Evolutionary conservation across 2,888 invertebrate genomes (phyloP).

Genomic region (Epinotia brunnichana): DNA sequence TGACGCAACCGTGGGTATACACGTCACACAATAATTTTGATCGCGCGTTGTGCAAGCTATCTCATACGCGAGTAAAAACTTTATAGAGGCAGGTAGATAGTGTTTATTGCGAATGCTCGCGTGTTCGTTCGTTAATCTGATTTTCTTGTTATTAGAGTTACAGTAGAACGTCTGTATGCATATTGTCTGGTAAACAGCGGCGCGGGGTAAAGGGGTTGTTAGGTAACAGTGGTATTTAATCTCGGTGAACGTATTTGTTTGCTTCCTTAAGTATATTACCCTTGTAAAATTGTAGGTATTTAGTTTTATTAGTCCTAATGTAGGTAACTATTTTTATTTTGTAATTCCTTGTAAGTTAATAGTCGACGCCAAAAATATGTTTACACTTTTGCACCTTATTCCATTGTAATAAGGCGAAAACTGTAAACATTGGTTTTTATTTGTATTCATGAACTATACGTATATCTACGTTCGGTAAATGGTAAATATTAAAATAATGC

Average conservation of each 20-base stretch:
- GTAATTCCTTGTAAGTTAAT: no score
- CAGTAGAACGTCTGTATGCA: constrained; percentile 46
- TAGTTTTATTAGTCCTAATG: no score
- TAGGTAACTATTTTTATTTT: no score
- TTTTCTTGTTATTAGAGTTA: constrained; percentile 57
- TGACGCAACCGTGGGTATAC: constrained; percentile 73
- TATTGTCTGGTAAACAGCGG: constrained; percentile 43
- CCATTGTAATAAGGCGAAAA: no score
- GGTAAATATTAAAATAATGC: no score
- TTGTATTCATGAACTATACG: no score
- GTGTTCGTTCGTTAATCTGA: constrained; percentile 65
- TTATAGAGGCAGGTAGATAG: constrained; percentile 45
- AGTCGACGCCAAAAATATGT: no score
- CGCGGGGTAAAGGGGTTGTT: constrained; percentile 51
- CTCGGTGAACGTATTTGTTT: constrained; percentile 34
- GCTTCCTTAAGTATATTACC: constrained; percentile 19
- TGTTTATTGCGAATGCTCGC: constrained; percentile 59
- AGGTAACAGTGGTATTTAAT: constrained; percentile 50
- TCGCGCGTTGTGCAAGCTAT: constrained; percentile 65
- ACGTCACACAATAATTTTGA: constrained; percentile 66
- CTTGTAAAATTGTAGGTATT: background rate
- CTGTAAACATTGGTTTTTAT: no score
- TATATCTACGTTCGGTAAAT: no score
- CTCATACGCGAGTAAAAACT: constrained; percentile 57
- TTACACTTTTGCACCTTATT: no score